Conservation (phyloP, 2,797 vertebrate genomes). For the Liparis tanakae region DNA sequence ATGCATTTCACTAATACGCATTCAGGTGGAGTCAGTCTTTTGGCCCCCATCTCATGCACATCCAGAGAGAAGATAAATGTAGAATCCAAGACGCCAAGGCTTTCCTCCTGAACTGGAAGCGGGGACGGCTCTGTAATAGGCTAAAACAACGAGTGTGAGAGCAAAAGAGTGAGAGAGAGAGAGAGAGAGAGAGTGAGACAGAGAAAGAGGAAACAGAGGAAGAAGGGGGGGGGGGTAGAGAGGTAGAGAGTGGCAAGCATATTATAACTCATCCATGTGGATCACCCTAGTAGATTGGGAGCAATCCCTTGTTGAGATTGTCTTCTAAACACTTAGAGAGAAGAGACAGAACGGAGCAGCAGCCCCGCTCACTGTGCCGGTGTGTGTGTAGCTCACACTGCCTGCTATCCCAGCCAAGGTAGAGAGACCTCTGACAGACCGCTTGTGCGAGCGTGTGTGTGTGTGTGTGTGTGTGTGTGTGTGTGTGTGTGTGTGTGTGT, state of each 20-base stretch:
- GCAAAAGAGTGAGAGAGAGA: constrained; percentile 69
- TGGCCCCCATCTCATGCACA: constrained; percentile 67
- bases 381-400: constrained; percentile 75
- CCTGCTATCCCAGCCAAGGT: constrained; percentile 81
- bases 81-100: constrained; percentile 69
- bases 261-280: constrained; percentile 88
- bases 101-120: constrained; percentile 77
- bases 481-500: constrained; percentile 30
- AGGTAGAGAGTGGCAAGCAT: constrained; percentile 85
- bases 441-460: constrained; percentile 40
- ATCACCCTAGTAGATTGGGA: constrained; percentile 84
- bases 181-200: constrained; percentile 55
- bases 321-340: constrained; percentile 86
- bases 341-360: constrained; percentile 81
- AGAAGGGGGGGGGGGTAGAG: constrained; percentile 57
- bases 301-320: constrained; percentile 85
- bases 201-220: constrained; percentile 65
- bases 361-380: constrained; percentile 73
- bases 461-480: constrained; percentile 34
- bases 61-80: constrained; percentile 60
- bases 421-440: constrained; percentile 79
- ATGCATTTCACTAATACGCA: constrained; percentile 86
- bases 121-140: constrained; percentile 86
- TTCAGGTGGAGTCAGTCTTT: constrained; percentile 78
- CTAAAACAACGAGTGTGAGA: constrained; percentile 86